A percentile compares a stretch with the other conserved stretches of the same genome.
Conservation (phyloP, 2,113 vertebrate genomes). For the Myotis lucifugus region DNA sequence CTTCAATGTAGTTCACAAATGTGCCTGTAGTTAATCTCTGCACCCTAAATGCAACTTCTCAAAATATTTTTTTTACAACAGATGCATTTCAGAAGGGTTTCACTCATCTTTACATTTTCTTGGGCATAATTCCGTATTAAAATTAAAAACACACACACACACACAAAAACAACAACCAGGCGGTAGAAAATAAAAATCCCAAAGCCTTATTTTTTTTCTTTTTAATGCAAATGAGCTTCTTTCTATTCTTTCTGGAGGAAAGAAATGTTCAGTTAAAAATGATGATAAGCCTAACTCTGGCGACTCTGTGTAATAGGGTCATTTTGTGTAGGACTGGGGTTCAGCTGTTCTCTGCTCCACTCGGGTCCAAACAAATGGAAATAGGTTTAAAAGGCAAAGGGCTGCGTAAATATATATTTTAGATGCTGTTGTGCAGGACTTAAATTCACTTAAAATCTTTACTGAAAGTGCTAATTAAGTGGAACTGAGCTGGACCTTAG, state of each 20-base stretch:
- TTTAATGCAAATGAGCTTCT: constrained; percentile 69
- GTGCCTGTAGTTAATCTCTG: constrained; percentile 53
- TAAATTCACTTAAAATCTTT: constrained; percentile 18
- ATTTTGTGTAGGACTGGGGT: neutral
- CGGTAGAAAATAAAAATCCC: constrained; percentile 63
- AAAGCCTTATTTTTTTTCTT: constrained; percentile 56
- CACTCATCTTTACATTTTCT: constrained; percentile 61
- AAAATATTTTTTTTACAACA: constrained; percentile 71
- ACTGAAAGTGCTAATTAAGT: neutral
- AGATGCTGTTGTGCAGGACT: neutral
- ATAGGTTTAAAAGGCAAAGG: neutral
- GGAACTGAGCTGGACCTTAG: neutral
- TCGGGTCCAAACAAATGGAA: constrained; percentile 3
- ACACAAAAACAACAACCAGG: neutral
- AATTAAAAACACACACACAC: neutral
- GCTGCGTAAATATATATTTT: constrained; percentile 51
- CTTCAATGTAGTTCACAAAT: constrained; percentile 63
- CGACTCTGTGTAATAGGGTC: constrained; percentile 20
- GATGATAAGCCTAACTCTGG: constrained; percentile 20
- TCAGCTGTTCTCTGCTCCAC: neutral
- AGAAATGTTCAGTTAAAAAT: constrained; percentile 48
- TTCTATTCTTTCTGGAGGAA: constrained; percentile 53
- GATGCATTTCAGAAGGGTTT: constrained; percentile 55
- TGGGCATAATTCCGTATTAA: neutral
- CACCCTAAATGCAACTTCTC: constrained; percentile 56